Percentiles rank a stretch among this genome's conserved stretches.
Evolutionary conservation across 2,797 vertebrate genomes (phyloP).

Genomic region (Linurgus olivaceus): DNA sequence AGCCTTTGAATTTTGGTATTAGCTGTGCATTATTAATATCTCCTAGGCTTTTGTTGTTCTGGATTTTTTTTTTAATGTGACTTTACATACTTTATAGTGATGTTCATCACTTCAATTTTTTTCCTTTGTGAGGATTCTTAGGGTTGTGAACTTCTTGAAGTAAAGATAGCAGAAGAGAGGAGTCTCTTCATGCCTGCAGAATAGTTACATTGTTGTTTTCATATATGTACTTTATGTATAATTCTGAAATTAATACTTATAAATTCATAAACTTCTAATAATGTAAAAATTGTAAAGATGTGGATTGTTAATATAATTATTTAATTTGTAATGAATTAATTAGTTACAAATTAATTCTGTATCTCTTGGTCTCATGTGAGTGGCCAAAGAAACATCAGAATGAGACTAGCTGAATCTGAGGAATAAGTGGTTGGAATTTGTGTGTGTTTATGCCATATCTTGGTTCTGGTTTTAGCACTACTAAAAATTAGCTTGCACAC

Average conservation of each 20-base stretch:
- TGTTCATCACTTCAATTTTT: fast-evolving
- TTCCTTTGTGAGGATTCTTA: background rate
- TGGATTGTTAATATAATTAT: background rate
- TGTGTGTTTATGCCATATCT: background rate
- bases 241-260: background rate
- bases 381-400: background rate
- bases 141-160: background rate
- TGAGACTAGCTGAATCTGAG: background rate
- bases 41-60: background rate
- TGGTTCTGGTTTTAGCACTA: background rate
- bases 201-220: background rate
- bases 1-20: background rate
- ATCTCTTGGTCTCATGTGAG: background rate
- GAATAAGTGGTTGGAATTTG: background rate
- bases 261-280: too few species aligned
- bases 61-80: background rate
- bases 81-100: background rate
- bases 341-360: background rate
- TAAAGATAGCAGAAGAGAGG: background rate
- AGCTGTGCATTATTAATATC: background rate
- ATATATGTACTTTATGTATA: background rate
- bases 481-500: background rate
- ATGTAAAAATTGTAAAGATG: too few species aligned
- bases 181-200: background rate
- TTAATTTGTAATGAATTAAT: background rate